Base-by-base conservation (phyloP, 2,888 invertebrate genomes). In the Nineta flava region DNA sequence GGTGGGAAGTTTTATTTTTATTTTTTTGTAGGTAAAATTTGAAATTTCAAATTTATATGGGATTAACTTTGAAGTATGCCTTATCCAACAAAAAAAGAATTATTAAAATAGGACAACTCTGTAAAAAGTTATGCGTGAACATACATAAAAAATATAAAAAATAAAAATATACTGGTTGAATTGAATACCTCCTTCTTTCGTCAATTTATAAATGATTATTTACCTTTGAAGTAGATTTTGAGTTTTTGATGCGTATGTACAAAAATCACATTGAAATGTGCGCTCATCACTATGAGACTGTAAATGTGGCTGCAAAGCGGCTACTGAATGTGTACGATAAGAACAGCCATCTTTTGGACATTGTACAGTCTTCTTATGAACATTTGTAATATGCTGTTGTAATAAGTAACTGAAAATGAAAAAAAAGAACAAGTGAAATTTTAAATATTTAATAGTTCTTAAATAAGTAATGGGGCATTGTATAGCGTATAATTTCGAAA, bases 381-480 rank as follows among this genome's bases (percentile, higher is more conserved):
- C 79, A 19, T 69, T 70, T 47, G 70, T 62, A 66, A 73, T 72
- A 61, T 82, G 81, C 55, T 77, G 73, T 51, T 74, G 70, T 7
- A 81, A 66, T 47, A 72, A 70, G 53, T 72, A 70, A 55, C 80
- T 81, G 64, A n/a, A 44, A 41, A 10, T 12, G 34, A 19, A 48
- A 15, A n/a, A 16, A 48, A 26, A 26, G 26, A 26, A 26, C n/a
- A 26, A 7, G 7, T 19, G 17, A 35, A 35, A 9, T 16, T 12
- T 44, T 44, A 34, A 35, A 21, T 46, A 31, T 34, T 13, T 17
- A 16, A 15, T 16, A 32, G 34, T 12, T 43, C 9, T 43, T 16
- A 43, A 43, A 17, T 43, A 16, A 19, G 9, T 16, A 19, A n/a
- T 43, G 38, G 6, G 26, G 5, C 5, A 19, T 2, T 19, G 5